A percentile compares a stretch with the other conserved stretches of the same genome.
phyloP scores from a whole-genome alignment of 2,888 invertebrate genomes.

The Gandaritis pyraliata region DNA sequence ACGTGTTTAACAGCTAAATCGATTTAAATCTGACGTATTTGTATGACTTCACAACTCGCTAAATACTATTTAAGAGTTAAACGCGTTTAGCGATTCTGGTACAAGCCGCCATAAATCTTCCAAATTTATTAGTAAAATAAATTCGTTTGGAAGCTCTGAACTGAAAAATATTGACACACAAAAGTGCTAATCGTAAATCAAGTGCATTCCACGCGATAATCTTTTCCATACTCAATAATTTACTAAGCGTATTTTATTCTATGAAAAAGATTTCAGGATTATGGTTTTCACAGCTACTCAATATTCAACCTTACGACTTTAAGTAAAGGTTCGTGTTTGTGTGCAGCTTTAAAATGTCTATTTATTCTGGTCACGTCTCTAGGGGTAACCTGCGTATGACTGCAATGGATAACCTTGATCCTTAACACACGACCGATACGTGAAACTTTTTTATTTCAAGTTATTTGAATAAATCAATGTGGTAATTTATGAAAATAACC shows the following conservation, averaged over 20 bases:
- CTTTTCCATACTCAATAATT: slow-evolving; percentile 26
- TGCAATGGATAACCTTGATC: slow-evolving; percentile 41
- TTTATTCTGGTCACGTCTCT: slow-evolving; percentile 32
- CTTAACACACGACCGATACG: slow-evolving; percentile 30
- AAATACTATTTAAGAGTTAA: no score
- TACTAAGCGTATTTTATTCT: slow-evolving; percentile 24
- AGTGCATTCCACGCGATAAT: slow-evolving; percentile 23
- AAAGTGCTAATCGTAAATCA: slow-evolving; percentile 1
- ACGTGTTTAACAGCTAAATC: no score
- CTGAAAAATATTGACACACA: no score
- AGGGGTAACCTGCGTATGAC: slow-evolving; percentile 33
- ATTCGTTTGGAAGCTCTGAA: no score
- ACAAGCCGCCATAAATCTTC: no score
- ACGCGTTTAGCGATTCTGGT: no score
- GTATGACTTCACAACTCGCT: no score
- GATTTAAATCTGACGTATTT: no score
- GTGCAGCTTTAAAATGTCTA: slow-evolving; percentile 4
- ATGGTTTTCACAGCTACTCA: slow-evolving; percentile 3
- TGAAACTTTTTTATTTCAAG: slow-evolving; percentile 28
- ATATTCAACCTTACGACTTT: slow-evolving; percentile 11
- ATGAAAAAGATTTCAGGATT: slow-evolving; percentile 24
- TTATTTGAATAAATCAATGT: slow-evolving; percentile 28
- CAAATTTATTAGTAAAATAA: no score
- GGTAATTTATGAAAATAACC: slow-evolving; percentile 10
- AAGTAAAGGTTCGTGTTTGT: slow-evolving; percentile 9